Percentiles rank a stretch among this genome's conserved stretches.
Conservation (phyloP, 1,140 invertebrate species). For the Pseudomyrmex sp. region DNA sequence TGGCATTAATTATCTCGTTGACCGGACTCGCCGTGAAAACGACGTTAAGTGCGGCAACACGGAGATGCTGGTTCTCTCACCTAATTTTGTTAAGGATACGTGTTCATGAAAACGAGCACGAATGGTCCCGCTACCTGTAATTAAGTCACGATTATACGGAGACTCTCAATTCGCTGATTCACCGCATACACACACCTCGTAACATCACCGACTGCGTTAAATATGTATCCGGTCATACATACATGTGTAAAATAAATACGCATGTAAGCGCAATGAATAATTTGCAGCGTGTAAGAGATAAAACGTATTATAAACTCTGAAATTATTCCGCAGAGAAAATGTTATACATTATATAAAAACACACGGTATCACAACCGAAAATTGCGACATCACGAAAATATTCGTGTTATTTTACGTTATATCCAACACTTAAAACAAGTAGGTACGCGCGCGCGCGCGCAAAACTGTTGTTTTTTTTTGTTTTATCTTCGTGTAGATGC, state of each 20-base stretch:
- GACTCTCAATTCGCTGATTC: slow-evolving; percentile 41
- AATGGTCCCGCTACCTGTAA: slow-evolving; percentile 36
- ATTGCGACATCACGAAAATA: too few relatives aligned
- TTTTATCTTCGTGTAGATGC: too few relatives aligned
- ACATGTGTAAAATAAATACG: background rate
- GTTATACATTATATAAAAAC: too few relatives aligned
- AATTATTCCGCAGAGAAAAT: too few relatives aligned
- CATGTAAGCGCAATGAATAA: background rate
- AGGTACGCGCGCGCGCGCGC: too few relatives aligned
- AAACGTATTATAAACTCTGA: too few relatives aligned
- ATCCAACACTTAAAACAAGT: too few relatives aligned
- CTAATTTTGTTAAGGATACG: slow-evolving; percentile 44
- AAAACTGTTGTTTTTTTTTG: too few relatives aligned
- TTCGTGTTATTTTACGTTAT: too few relatives aligned
- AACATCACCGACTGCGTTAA: slow-evolving; percentile 15
- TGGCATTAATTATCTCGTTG: slow-evolving; percentile 48
- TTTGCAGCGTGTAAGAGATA: background rate
- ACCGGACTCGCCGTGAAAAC: slow-evolving; percentile 48
- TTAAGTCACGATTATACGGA: slow-evolving; percentile 42
- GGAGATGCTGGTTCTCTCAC: slow-evolving; percentile 33
- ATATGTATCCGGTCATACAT: slow-evolving; percentile 12
- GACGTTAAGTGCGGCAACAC: slow-evolving; percentile 45
- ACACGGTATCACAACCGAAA: too few relatives aligned
- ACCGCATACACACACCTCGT: background rate
- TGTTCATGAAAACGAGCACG: slow-evolving; percentile 25